Percentiles rank a stretch among this genome's conserved stretches.
These are phyloP conservation scores for Solea solea DNA, from an alignment of 2,113 vertebrate genomes.

Conservation along the genomic window DNA sequence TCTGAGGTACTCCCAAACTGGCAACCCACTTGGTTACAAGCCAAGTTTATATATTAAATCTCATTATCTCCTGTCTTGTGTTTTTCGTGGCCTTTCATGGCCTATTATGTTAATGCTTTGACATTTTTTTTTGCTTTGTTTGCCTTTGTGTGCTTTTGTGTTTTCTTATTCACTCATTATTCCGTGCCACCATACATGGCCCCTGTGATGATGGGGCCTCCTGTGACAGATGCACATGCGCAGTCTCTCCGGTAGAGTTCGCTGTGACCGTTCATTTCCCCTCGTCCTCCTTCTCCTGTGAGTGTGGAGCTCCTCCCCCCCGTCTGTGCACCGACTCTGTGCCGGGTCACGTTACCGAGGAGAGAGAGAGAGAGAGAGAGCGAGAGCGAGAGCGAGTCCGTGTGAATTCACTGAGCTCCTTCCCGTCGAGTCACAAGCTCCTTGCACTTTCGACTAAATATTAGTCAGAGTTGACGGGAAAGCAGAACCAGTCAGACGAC, in stretches of 20 bases:
- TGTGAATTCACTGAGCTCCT: constrained; percentile 65
- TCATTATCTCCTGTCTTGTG: no score
- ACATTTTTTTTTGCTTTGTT: no score
- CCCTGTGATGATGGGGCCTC: no score
- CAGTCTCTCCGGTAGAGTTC: constrained; percentile 62
- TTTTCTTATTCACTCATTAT: no score
- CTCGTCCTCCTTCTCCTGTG: background rate
- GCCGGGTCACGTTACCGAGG: constrained; percentile 76
- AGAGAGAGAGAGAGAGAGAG: constrained; percentile 34
- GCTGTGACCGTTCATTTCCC: constrained; percentile 51
- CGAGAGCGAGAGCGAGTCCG: constrained; percentile 24
- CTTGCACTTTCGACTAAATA: constrained; percentile 37
- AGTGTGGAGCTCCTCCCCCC: constrained; percentile 63
- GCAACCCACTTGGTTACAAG: no score
- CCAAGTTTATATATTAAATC: no score
- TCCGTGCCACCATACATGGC: no score
- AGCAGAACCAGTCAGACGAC: constrained; percentile 16
- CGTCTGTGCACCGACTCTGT: constrained; percentile 61
- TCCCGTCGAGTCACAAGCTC: constrained; percentile 67
- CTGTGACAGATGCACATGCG: constrained; percentile 2
- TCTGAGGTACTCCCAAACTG: no score
- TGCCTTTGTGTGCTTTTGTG: no score
- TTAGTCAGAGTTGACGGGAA: constrained; percentile 54
- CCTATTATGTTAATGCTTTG: no score
- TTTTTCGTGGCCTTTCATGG: no score